phyloP scores from a whole-genome alignment of 2,113 vertebrate genomes.

The Riparia riparia region DNA sequence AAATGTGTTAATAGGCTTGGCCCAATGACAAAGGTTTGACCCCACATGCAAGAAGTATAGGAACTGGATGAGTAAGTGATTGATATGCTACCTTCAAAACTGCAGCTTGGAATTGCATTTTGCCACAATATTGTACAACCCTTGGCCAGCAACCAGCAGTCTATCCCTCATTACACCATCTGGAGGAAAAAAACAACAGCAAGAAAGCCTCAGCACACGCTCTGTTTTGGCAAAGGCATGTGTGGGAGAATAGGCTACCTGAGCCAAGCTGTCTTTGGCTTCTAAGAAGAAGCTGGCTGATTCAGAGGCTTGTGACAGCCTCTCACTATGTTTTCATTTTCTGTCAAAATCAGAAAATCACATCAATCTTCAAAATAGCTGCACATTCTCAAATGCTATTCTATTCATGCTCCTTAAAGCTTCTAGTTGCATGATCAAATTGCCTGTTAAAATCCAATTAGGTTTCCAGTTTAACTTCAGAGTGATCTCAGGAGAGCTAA shows the following conservation, averaged over 20 bases:
- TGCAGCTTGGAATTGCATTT: not conserved
- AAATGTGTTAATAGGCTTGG: not conserved
- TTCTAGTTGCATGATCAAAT: not conserved
- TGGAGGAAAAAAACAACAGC: slow-evolving; percentile 16
- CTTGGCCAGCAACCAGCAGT: not conserved
- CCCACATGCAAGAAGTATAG: not conserved
- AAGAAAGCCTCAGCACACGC: not conserved
- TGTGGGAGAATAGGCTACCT: slow-evolving; percentile 27
- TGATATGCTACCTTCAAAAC: slow-evolving; percentile 1
- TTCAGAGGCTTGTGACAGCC: slow-evolving; percentile 37
- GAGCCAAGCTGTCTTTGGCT: slow-evolving; percentile 47
- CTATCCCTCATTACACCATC: not conserved
- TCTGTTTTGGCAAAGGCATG: not conserved
- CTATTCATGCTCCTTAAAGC: not conserved
- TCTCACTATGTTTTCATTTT: slow-evolving; percentile 32
- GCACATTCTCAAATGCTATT: not conserved
- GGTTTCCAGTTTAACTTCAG: not conserved
- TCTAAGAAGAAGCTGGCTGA: slow-evolving; percentile 36
- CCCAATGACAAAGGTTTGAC: slow-evolving; percentile 12
- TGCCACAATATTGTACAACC: not conserved
- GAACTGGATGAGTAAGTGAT: not conserved
- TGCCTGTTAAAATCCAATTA: not conserved
- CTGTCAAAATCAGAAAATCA: slow-evolving; percentile 34
- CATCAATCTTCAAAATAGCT: slow-evolving; percentile 19
- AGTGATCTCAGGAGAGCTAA: not conserved